Conservation (phyloP, 1,140 invertebrate genomes). For the Acromyrmex echinatior region DNA sequence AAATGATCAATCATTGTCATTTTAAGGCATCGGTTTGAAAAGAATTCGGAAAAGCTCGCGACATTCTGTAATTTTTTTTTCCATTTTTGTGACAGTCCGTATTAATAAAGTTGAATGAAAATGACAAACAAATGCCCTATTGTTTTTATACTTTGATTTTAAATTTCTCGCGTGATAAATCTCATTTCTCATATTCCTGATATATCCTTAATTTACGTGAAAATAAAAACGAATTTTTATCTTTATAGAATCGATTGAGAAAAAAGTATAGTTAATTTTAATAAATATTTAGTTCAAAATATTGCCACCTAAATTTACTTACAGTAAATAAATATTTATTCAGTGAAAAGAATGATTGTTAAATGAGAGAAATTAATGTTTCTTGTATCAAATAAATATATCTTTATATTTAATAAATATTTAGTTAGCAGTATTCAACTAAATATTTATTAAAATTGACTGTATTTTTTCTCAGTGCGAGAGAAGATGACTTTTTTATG, state of each 20-base stretch:
- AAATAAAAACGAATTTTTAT: slow-evolving; percentile 8
- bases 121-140: neutral
- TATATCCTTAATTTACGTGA: neutral
- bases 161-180: neutral
- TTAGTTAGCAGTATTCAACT: too few relatives aligned
- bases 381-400: too few relatives aligned
- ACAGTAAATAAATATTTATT: too few relatives aligned
- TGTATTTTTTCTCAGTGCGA: too few relatives aligned
- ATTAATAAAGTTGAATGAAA: neutral
- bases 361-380: too few relatives aligned
- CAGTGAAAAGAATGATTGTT: too few relatives aligned
- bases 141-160: neutral
- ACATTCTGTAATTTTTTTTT: neutral
- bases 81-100: slow-evolving; percentile 11
- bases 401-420: too few relatives aligned
- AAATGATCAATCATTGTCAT: neutral
- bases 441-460: too few relatives aligned
- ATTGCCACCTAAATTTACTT: too few relatives aligned
- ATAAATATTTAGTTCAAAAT: too few relatives aligned
- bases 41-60: neutral
- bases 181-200: neutral
- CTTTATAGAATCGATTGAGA: too few relatives aligned
- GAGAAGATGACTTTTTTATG: neutral
- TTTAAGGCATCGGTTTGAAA: neutral
- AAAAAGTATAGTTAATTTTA: too few relatives aligned